Percentiles rank a stretch among this genome's conserved stretches.
phyloP scores from a whole-genome alignment of 2,113 vertebrate species.

The Puffinus mauretanicus region DNA sequence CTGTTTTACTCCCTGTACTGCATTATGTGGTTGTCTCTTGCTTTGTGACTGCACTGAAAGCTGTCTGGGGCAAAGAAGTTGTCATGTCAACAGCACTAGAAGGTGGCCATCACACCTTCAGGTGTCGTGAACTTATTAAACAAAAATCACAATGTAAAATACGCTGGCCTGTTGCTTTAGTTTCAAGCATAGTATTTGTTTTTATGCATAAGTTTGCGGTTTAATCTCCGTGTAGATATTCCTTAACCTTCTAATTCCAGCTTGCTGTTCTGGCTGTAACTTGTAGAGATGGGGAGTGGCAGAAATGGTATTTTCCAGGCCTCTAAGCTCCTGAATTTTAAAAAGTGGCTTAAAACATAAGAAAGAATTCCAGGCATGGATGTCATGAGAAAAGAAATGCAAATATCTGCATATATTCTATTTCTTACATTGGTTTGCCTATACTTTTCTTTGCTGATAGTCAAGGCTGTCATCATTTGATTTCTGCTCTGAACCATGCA shows the following conservation, averaged over 20 bases:
- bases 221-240: not conserved
- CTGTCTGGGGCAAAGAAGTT: not conserved
- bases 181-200: not conserved
- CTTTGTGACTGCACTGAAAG: not conserved
- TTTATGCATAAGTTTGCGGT: not conserved
- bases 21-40: not conserved
- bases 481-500: not conserved
- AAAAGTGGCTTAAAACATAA: not conserved
- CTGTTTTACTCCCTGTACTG: not conserved
- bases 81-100: not conserved
- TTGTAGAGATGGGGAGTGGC: not conserved
- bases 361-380: not conserved
- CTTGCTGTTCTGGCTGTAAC: not conserved
- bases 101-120: not conserved
- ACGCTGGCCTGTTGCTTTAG: not conserved
- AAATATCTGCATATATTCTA: not conserved
- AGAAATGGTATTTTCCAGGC: not conserved
- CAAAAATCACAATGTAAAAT: not conserved
- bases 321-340: not conserved
- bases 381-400: not conserved
- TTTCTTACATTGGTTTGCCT: not conserved
- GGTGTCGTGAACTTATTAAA: not conserved
- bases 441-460: not conserved
- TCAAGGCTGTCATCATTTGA: not conserved
- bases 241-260: not conserved